Evolutionary conservation across 2,888 invertebrate species (phyloP), one percentile per base, ranked within the genome.

Genomic region (Pseudococcus viburni): DNA sequence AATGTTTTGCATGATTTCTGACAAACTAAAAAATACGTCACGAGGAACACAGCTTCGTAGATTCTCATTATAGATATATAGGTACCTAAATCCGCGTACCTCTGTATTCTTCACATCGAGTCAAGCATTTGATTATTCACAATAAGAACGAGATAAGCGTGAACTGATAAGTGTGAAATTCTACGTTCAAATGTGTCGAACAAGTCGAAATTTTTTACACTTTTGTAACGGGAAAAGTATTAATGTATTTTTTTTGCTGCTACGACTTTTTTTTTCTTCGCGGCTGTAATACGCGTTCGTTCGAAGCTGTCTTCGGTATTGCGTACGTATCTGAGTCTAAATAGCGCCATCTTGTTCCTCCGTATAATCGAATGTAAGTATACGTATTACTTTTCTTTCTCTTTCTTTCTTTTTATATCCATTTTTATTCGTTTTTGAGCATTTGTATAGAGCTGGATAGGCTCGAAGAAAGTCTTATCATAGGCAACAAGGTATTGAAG

Each of bases 1-100:
- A 87, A 87, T 87, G 87, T 87, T 87, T 87, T 87, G 87, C 87
- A 80, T 87, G 87, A 87, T 87, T 87, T 87, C 77, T 51, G 87
- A 87, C 87, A 87, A 87, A 77, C 77, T 77, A n/a, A 42, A 73
- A 42, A 73, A 33, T 33, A 33, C 39, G 26, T 77, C 86, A 11
- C 46, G 86, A 39, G 19, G 26, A 64, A 73, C 33, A 68, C 42
- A 15, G 73, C 51, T 33, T 33, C 26, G 26, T 33, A 87, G 87
- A 87, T 87, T 80, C 87, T 87, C 87, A 87, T 87, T 87, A 77
- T 77, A 87, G 87, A 87, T 87, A 87, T 83, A 48, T 59, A 77
- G n/a, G n/a, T n/a, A 33, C 26, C 68, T 80, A 80, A 80, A 42
- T 68, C 59, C 64, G 86, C 55, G 55, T 26, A 73, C 68, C 68